Percentiles rank a stretch among this genome's conserved stretches.
Evolutionary conservation across 2,888 invertebrate species (phyloP).

Genomic region (Nysson spinosus): DNA sequence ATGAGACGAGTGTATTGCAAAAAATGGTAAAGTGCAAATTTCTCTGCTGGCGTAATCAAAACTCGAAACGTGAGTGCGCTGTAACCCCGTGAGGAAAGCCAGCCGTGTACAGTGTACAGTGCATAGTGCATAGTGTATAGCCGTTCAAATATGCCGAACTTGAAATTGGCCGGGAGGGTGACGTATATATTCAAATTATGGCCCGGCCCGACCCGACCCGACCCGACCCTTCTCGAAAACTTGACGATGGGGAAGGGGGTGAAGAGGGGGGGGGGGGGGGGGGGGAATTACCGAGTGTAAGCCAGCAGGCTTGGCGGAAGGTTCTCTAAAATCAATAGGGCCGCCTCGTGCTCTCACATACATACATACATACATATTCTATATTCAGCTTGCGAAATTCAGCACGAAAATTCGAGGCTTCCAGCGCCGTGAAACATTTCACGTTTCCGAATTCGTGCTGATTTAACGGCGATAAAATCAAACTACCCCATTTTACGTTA

Average conservation of each 20-base stretch:
- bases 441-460: neutral
- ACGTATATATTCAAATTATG: constrained; percentile 57
- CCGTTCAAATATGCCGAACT: constrained; percentile 41
- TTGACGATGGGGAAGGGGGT: constrained; percentile 44
- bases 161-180: constrained; percentile 30
- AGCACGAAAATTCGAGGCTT: constrained; percentile 25
- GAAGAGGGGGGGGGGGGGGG: constrained; percentile 31
- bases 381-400: constrained; percentile 21
- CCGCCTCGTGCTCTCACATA: constrained; percentile 24
- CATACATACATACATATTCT: too few species aligned
- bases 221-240: constrained; percentile 56
- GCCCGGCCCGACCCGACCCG: constrained; percentile 52
- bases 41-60: neutral
- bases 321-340: constrained; percentile 59
- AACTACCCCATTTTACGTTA: too few species aligned
- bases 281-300: constrained; percentile 39
- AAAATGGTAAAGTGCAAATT: too few species aligned
- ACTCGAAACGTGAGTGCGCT: neutral
- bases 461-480: too few species aligned
- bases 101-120: too few species aligned
- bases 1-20: too few species aligned
- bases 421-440: neutral
- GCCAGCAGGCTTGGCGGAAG: constrained; percentile 38
- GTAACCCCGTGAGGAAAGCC: constrained; percentile 3
- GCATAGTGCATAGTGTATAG: too few species aligned